Evolutionary conservation across 2,113 vertebrate species (phyloP), one percentile per base, ranked within the genome.

Genomic region (Mormoops blainvillei): DNA sequence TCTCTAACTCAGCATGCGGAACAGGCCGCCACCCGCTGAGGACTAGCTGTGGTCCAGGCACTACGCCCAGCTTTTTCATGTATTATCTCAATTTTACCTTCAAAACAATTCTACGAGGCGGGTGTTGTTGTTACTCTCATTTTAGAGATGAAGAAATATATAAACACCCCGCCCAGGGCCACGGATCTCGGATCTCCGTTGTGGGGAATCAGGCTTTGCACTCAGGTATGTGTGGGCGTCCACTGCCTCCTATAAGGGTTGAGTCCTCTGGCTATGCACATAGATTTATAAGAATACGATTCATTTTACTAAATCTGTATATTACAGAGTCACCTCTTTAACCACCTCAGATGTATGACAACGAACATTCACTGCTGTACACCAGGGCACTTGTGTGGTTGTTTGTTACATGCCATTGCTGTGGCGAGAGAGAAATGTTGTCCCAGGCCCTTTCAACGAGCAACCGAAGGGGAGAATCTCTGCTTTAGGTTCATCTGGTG

Each of bases 381-480:
- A 11, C 31, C 6, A 2, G 31, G 18, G 8, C 1, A 15, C 20
- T 2, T n/a, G 3, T 0, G 0, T 16, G 20, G 28, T 20, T 87
- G 26, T 22, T 63, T 76, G 43, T 38, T 26, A 16, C 10, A 7
- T 24, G 22, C 24, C 4, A 7, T 31, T 22, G 31, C 28, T 18
- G 11, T n/a, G 24, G 14, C 12, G 1, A 50, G 45, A 70, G 31
- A 3, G 22, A 14, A 31, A 54, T 31, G 14, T 18, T 33, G 0
- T 15, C 9, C 7, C 28, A 8, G 24, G 11, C 26, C 43, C 22
- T 45, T 63, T 19, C 50, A 24, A 2, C 0, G 0, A 5, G 6
- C 3, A 12, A 61, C 14, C 45, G 43, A 19, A 18, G 38, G 9
- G 1, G 11, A 81, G 33, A 48, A 10, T 45, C 31, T 14, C 26